Base-by-base conservation (phyloP, 1,140 invertebrate genomes). In the Drosophila ironensis region DNA sequence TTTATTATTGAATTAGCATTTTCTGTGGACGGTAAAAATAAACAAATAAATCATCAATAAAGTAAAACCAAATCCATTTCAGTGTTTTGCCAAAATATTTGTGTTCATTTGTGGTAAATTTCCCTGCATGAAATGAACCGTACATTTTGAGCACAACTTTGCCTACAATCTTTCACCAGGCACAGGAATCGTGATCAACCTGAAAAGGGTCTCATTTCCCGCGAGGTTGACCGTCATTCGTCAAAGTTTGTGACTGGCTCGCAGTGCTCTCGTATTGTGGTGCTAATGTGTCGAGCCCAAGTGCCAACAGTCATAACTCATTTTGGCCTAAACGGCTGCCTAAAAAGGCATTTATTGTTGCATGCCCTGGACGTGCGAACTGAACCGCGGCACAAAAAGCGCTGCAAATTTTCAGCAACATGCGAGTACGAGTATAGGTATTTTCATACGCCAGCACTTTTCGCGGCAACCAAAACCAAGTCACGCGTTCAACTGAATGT, bases 271-370 rank as follows among this genome's bases (percentile, higher is more conserved):
- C 56, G 52, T 42, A 60, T 42, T 60, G 56, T 60, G 51, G 51
- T 68, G 77, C 74, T 81, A 84, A 81, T 81, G 77, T 81, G 77
- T 81, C 78, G 77, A 71, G 56, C 74, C 78, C 63, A 61, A 84
- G 77, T 84, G 77, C 77, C 77, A 81, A 81, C 76, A 81, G 72
- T 48, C 72, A 84, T 81, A 81, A 81, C 72, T 81, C 77, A 81
- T 81, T 84, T 72, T 72, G 57, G 68, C 50, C 64, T 77, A 84
- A 84, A 78, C 72, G 57, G 76, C 70, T 75, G 75, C 72, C 72
- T 68, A 68, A 80, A 78, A 80, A 74, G 64, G 57, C 61, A 84
- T 77, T 84, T 81, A 82, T 81, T 81, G 68, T 80, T 67, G 47
- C 52, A 30, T 46, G 56, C 75, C 76, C 75, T 64, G 78, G 69